phyloP scores from a whole-genome alignment of 2,888 invertebrate species.

The Microplitis deprimator region DNA sequence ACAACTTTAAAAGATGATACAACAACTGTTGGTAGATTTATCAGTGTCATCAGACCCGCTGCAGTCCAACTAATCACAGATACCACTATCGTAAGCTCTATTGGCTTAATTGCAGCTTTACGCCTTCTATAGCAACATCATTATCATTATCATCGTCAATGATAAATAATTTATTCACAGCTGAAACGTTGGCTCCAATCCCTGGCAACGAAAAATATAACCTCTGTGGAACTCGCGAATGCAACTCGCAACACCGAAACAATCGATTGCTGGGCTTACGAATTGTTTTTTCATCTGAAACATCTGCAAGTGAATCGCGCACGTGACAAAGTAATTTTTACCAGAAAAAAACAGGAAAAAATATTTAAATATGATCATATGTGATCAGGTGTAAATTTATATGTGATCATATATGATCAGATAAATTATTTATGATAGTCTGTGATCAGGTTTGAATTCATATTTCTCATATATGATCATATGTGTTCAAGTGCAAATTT shows the following conservation, averaged over 20 bases:
- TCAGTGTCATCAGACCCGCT: constrained; percentile 58
- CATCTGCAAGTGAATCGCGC: constrained; percentile 59
- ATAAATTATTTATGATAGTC: too few relatives aligned
- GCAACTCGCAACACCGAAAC: constrained; percentile 61
- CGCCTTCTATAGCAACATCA: too few relatives aligned
- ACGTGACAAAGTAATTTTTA: constrained; percentile 55
- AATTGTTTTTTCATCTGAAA: constrained; percentile 65
- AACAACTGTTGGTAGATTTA: constrained; percentile 56
- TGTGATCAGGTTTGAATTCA: too few relatives aligned
- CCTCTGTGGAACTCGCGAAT: constrained; percentile 54
- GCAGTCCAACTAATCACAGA: constrained; percentile 63
- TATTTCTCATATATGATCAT: too few relatives aligned
- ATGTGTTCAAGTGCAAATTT: too few relatives aligned
- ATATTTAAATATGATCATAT: not conserved
- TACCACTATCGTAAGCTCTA: constrained; percentile 58
- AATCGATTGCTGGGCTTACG: constrained; percentile 66
- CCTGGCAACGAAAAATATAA: constrained; percentile 47
- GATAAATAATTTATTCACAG: constrained; percentile 48
- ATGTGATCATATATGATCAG: too few relatives aligned
- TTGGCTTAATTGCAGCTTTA: too few relatives aligned
- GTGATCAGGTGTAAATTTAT: too few relatives aligned
- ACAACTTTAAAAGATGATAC: constrained; percentile 52
- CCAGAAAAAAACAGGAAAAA: not conserved
- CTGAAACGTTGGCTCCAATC: constrained; percentile 65
- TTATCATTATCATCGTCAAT: too few relatives aligned